Evolutionary conservation across 1,140 invertebrate species (phyloP), one percentile per base, ranked within the genome.

Genomic region (Drosophila orena): DNA sequence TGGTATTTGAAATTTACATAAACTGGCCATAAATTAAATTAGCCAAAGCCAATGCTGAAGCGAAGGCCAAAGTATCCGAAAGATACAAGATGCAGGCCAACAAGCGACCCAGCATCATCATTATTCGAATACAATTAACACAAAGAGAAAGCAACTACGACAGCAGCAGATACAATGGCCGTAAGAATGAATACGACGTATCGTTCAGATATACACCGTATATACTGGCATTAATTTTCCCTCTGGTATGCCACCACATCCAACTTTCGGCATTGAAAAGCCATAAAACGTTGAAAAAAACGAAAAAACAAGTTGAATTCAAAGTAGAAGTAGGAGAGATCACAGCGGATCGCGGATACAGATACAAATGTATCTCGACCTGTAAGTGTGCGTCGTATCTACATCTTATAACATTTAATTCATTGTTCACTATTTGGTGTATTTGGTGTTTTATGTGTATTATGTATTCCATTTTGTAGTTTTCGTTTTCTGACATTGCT

Each of bases 51-150:
- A 55, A 43, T 56, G 50, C 64, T 24, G 27, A 50, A 30, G 30
- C 30, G 30, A 7, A 73, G 71, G 10, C 17, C 17, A 15, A 34
- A 44, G 53, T 42, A 42, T 42, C n/a, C n/a, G 40, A 11, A 35
- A 78, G 70, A 77, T 71, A 78, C 70, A 46, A 57, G 70, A 75
- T 75, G 71, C 72, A 76, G 62, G 73, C 73, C 73, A 76, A 74
- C 69, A 70, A 73, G 59, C 70, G 27, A 56, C 69, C 70, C 44
- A 54, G 83, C 84, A 69, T 75, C 79, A 89, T 84, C 77, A 80
- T 89, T 90, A 89, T 90, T 85, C 72, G 85, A 78, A 89, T 90
- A 89, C 85, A 89, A 89, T 90, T 84, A 90, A 90, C 73, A 79
- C 74, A 54, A 75, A 81, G 85, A 90, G 85, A 90, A 90, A 89